Base-by-base conservation (phyloP, 2,888 invertebrate genomes). In the Macrosoma leucophasiata region DNA sequence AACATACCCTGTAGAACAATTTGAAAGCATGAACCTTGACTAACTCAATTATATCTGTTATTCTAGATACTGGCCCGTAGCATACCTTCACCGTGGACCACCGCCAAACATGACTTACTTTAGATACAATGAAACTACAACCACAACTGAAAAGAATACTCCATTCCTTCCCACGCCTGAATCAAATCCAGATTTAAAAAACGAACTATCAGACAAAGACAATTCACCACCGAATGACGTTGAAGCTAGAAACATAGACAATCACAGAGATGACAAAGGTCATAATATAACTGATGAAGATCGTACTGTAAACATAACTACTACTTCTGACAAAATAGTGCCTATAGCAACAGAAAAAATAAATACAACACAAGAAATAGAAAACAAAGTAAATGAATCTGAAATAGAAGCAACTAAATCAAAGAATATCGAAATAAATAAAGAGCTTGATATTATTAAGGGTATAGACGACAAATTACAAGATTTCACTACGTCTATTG, bases 1-100 rank as follows among this genome's bases (percentile, higher is more conserved):
- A n/a, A n/a, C n/a, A n/a, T n/a, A n/a, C n/a, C n/a, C n/a, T n/a
- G n/a, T n/a, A n/a, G n/a, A n/a, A n/a, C n/a, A n/a, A 13, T 11
- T 1, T 3, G 8, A 19, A 13, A 18, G 1, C 6, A 18, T 10
- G n/a, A n/a, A 13, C 5, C 2, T 3, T n/a, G 9, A 21, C 12
- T 23, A 17, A 31, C 13, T 23, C 12, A 15, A 15, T 33, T 38
- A 10, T 8, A 17, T 13, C 22, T 15, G 24, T 14, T 23, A 31
- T 52, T 67, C 29, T 49, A 86, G 87, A 50, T 86, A 87, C 47
- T 94, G 93, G 93, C 94, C 94, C 0, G 90, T 94, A 10, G 91
- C 92, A 0, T 95, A 94, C 61, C 82, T 94, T 0, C 94, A 95
- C 57, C 89, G 90, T 62, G 90, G 90, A 39, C 88, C 90, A 18